Evolutionary conservation across 2,888 invertebrate genomes (phyloP), one percentile per base, ranked within the genome.

Genomic region (Bombylius discolor): DNA sequence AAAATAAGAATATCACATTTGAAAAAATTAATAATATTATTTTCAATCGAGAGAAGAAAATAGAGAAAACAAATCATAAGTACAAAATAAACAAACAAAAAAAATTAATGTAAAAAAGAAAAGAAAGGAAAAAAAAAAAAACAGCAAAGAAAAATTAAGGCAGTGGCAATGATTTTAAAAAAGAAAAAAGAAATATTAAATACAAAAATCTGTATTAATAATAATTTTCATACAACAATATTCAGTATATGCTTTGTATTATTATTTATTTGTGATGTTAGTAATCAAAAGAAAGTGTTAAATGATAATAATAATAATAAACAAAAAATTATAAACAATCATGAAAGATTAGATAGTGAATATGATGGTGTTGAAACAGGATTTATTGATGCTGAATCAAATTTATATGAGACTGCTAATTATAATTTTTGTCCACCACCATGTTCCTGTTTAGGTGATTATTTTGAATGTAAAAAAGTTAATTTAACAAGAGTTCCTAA

Each of bases 391-490:
- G 33, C 34, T n/a, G 44, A 45, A 12, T 44, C 44, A 11, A 54
- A 53, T 32, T 39, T 14, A 14, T 53, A 53, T 14, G 53, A 54
- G 49, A 45, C 49, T 49, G 53, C 53, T 8, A 49, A 33, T 9
- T 49, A 45, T 23, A 55, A 55, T 53, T 53, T 52, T 55, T 88
- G 87, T 68, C 85, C 85, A 56, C 78, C 78, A 65, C 65, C 67
- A 55, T 90, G 89, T 73, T 79, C 77, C 67, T 89, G 88, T 73
- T 76, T 88, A 64, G 82, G 84, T 66, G 78, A 79, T 64, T 83
- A 83, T 71, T 84, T 88, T 59, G 85, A 87, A 75, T 90, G 89
- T 77, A 81, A 83, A 63, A 81, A 81, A 67, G 79, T 80, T 69
- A 83, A 82, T 71, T 79, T 89, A 67, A 78, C 78, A 63, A 77